phyloP scores from a whole-genome alignment of 2,113 vertebrate species.

The Esox niger region DNA sequence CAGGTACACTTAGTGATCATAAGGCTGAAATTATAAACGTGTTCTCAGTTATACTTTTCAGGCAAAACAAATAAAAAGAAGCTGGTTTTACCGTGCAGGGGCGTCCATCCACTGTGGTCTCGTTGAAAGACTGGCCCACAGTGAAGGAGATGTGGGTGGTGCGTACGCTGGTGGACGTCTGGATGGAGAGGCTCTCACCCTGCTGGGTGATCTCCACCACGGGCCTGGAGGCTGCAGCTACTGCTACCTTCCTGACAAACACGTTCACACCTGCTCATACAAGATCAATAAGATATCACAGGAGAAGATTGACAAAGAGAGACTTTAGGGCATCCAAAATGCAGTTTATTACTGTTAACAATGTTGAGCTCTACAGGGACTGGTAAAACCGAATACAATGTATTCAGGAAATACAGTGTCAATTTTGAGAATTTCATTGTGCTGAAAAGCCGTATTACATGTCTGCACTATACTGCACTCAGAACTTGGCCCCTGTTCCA shows the following conservation, averaged over 20 bases:
- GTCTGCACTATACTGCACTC: no score
- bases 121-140: constrained; percentile 85
- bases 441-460: not conserved
- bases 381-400: no score
- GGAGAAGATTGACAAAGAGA: not conserved
- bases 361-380: no score
- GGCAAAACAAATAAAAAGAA: no score
- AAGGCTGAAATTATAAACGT: no score
- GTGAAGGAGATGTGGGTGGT: constrained; percentile 90
- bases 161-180: constrained; percentile 84
- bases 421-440: not conserved
- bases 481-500: no score
- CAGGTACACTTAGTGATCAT: no score
- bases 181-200: constrained; percentile 85
- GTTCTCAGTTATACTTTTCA: no score
- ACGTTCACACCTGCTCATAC: constrained; percentile 80
- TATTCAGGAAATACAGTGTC: no score
- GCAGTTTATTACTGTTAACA: no score
- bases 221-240: constrained; percentile 84
- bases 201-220: constrained; percentile 88
- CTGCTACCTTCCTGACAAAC: constrained; percentile 89
- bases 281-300: constrained; percentile 9
- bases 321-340: not conserved
- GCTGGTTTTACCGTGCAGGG: constrained; percentile 82
- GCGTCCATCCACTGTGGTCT: constrained; percentile 88